Conservation (phyloP, 2,113 vertebrate genomes). For the Natator depressus region DNA sequence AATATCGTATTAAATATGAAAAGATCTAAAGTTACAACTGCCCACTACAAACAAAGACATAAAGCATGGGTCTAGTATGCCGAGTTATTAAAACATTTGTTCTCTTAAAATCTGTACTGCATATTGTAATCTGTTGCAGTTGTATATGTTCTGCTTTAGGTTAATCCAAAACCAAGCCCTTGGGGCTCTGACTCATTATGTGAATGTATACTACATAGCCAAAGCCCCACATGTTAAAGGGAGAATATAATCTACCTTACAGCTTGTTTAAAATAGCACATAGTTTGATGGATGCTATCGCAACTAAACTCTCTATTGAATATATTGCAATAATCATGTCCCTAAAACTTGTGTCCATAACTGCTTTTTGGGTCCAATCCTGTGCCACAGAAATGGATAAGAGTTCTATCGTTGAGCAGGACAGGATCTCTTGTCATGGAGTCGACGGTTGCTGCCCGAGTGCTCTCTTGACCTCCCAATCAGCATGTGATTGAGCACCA, state of each 20-base stretch:
- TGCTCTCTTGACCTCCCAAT: neutral
- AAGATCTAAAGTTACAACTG: neutral
- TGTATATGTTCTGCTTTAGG: neutral
- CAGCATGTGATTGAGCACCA: neutral
- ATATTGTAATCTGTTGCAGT: neutral
- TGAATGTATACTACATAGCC: fast-evolving
- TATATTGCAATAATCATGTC: neutral
- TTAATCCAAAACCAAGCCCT: neutral
- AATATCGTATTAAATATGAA: neutral
- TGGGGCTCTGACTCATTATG: fast-evolving
- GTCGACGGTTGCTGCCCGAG: neutral
- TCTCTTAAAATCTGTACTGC: neutral
- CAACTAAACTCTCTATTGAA: neutral
- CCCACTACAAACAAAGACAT: neutral
- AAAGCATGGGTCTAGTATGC: neutral
- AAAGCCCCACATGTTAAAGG: neutral
- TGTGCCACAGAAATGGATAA: fast-evolving
- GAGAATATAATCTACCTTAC: fast-evolving
- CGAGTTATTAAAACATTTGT: neutral
- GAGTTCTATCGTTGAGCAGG: neutral
- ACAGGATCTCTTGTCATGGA: neutral
- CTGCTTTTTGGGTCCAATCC: neutral
- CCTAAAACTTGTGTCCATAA: neutral
- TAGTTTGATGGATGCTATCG: neutral
- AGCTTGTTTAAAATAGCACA: neutral